Conservation (phyloP, 2,113 vertebrate genomes). For the Cnemophilus loriae region DNA sequence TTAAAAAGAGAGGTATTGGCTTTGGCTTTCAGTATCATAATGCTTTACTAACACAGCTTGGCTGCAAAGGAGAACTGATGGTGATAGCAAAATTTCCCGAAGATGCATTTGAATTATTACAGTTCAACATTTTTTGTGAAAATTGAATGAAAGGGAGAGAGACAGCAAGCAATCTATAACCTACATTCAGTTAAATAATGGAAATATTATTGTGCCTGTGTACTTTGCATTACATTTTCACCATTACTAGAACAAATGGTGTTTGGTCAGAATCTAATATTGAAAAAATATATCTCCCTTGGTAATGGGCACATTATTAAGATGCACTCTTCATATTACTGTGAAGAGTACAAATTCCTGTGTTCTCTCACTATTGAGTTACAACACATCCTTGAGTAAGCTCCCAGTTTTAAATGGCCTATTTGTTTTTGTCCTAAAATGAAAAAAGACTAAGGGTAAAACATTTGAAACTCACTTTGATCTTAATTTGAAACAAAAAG, state of each 20-base stretch:
- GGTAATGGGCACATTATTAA: background rate
- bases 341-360: background rate
- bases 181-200: background rate
- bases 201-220: background rate
- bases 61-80: background rate
- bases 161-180: background rate
- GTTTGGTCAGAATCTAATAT: background rate
- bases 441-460: background rate
- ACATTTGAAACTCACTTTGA: background rate
- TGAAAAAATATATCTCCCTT: background rate
- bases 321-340: background rate
- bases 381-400: background rate
- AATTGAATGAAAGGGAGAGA: background rate
- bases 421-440: background rate
- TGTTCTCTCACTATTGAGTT: background rate
- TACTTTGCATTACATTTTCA: background rate
- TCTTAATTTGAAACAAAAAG: background rate
- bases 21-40: background rate
- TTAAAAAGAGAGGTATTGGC: slow-evolving; percentile 84
- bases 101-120: background rate
- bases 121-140: background rate
- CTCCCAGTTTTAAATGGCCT: background rate
- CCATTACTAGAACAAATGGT: background rate
- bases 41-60: background rate
- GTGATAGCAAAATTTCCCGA: background rate